Evolutionary conservation across 2,113 vertebrate genomes (phyloP), one percentile per base, ranked within the genome.

Genomic region (Gallinago paraguaiae): DNA sequence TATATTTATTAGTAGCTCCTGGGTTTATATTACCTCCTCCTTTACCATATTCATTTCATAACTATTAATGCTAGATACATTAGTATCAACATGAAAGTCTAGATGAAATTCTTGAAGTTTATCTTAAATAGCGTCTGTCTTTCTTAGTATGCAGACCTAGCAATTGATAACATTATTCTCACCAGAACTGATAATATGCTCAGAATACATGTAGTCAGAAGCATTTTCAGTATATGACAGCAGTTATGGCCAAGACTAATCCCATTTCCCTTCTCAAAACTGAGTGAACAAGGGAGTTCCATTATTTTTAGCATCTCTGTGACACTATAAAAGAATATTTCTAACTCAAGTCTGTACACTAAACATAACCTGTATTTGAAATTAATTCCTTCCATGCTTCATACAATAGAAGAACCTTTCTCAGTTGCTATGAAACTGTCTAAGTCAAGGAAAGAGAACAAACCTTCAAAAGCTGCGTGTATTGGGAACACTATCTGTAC

Each of bases 381-480:
- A 97, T 95, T 96, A 81, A 91, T 96, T 93, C 93, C 71, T 95
- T 84, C 76, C 11, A 84, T 46, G 9, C 69, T 96, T 97, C 90
- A 90, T 80, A 82, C 23, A 90, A 67, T 17, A 92, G 74, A 64
- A 97, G 30, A 31, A 53, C 37, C 69, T 92, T 92, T 89, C 77
- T 91, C 90, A 54, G 80, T 92, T 82, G 91, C 88, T 91, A 74
- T 31, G 48, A 90, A 95, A 94, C 54, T 48, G 9, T 4, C 33
- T 30, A 92, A 96, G n/a, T 65, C 75, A 89, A 63, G 81, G 37
- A 93, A 79, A 64, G 28, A 45, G 59, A 90, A 82, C 1, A 65
- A 78, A 50, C 20, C 41, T 90, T 82, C 70, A 91, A 92, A 97
- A 93, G 60, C 69, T 72, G 24, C 37, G 22, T 71, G 79, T 63